Conservation (phyloP, 2,888 invertebrate genomes). For the Heliconius ethilla region DNA sequence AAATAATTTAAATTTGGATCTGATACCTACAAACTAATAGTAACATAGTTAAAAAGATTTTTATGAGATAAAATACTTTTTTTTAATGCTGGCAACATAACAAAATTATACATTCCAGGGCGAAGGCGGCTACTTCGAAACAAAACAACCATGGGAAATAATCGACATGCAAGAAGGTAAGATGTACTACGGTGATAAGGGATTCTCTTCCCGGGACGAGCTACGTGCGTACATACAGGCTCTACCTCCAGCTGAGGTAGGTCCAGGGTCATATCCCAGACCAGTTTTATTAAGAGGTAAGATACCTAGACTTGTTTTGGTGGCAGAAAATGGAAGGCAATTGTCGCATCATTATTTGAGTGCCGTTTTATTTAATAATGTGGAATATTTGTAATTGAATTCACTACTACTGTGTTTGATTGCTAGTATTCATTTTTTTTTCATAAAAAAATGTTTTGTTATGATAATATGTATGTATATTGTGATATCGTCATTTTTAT, state of each 20-base stretch:
- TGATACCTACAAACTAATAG: too few species aligned
- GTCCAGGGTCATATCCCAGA: conserved; percentile 42
- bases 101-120: conserved; percentile 54
- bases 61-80: too few species aligned
- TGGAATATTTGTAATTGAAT: conserved; percentile 61
- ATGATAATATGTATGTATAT: not conserved
- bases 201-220: conserved; percentile 58
- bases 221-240: conserved; percentile 53
- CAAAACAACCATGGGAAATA: conserved; percentile 58
- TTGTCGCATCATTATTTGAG: conserved; percentile 62
- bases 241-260: conserved; percentile 52
- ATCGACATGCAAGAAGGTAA: conserved; percentile 49
- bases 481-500: not conserved
- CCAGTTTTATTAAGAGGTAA: conserved; percentile 55
- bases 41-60: too few species aligned
- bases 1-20: too few species aligned
- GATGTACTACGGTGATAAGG: conserved; percentile 60
- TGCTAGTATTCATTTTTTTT: not conserved
- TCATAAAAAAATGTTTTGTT: not conserved
- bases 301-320: conserved; percentile 55
- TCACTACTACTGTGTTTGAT: not conserved
- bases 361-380: conserved; percentile 53
- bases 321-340: conserved; percentile 60
- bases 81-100: not conserved
- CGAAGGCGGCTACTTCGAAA: conserved; percentile 75